Evolutionary conservation across 2,888 invertebrate genomes (phyloP), one percentile per base, ranked within the genome.

Genomic region (Merodon equestris): DNA sequence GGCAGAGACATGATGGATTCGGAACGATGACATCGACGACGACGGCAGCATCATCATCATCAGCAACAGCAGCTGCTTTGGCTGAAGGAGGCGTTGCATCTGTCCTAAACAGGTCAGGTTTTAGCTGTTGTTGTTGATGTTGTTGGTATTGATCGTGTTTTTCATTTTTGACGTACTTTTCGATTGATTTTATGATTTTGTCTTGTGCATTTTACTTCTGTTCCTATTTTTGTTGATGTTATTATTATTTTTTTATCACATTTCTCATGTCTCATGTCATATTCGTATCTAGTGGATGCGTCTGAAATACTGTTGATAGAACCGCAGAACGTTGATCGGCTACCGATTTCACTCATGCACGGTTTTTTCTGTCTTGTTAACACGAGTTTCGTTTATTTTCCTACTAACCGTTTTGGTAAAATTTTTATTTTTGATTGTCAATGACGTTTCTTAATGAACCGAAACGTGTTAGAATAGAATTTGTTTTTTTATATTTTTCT

Each of bases 71-170:
- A 82, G 50, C 72, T 63, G 42, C 51, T 15, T 47, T 76, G 7
- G 60, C 56, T 82, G 83, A 44, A 36, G 61, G 54, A 66, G 66
- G 66, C 19, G 64, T 38, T 57, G 51, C 71, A 57, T 75, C 70
- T 58, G 74, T 70, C 64, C 68, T 74, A 60, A 75, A 57, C 75
- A 81, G 81, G 81, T 81, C 75, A 75, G 81, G 70, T 47, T 71
- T 66, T 79, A 54, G 58, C 63, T 57, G 68, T 70, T 61, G 63
- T 70, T 64, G 58, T 64, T 74, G 74, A 48, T 74, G 66, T 71
- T 76, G 64, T 56, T 48, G 38, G 61, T 68, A 58, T 67, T 67
- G 15, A 17, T 27, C 27, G 27, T 27, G 27, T 27, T 27, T 27
- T 27, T 7, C 7, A 27, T 27, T n/a, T n/a, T 10, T 40, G 40